Evolutionary conservation across 1,140 invertebrate genomes (phyloP).

Genomic region (Gonatopus flavifemur): DNA sequence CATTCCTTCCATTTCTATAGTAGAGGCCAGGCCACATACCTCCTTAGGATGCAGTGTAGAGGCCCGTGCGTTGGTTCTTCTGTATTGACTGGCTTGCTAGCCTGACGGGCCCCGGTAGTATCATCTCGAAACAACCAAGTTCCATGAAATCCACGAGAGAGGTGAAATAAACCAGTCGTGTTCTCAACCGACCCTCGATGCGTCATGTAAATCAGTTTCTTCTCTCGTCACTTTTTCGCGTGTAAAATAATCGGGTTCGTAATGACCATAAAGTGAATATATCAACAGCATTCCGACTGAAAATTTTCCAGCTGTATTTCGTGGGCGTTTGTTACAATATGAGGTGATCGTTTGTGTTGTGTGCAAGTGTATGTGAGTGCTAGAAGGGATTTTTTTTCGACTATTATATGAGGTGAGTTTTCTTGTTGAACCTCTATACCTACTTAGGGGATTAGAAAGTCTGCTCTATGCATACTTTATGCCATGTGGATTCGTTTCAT

Average conservation of each 20-base stretch:
- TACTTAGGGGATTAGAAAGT: too few relatives aligned
- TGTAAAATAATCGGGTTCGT: too few relatives aligned
- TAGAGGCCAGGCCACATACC: slow-evolving; percentile 46
- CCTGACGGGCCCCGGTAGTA: slow-evolving; percentile 45
- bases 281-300: slow-evolving; percentile 1
- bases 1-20: slow-evolving; percentile 45
- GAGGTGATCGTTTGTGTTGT: slow-evolving; percentile 29
- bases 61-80: slow-evolving; percentile 37
- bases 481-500: too few relatives aligned
- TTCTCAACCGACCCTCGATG: slow-evolving; percentile 2
- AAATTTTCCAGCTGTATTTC: slow-evolving; percentile 20
- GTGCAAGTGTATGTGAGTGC: too few relatives aligned
- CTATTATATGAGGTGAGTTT: slow-evolving; percentile 26
- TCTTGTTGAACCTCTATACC: too few relatives aligned
- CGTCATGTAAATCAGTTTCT: slow-evolving; percentile 18
- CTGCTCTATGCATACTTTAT: too few relatives aligned
- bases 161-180: slow-evolving; percentile 2
- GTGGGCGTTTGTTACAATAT: too few relatives aligned
- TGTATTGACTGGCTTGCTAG: not conserved
- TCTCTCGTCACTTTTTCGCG: too few relatives aligned
- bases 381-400: slow-evolving; percentile 20
- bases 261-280: slow-evolving; percentile 8
- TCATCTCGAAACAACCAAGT: slow-evolving; percentile 27
- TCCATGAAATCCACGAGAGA: slow-evolving; percentile 21
- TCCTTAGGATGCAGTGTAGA: slow-evolving; percentile 52